phyloP scores from a whole-genome alignment of 1,140 invertebrate genomes.

The Frieseomelitta varia region DNA sequence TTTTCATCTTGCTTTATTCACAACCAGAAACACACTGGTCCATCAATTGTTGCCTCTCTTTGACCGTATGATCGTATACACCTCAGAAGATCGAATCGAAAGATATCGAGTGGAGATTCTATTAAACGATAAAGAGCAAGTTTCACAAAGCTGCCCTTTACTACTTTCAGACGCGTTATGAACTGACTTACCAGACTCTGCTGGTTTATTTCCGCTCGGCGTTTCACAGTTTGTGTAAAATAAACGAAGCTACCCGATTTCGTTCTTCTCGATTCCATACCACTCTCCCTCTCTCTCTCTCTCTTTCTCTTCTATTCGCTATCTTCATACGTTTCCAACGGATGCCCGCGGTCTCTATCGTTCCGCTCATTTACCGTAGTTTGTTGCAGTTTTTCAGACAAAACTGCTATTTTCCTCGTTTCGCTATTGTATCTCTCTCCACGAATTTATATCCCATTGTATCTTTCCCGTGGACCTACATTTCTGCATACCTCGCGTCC shows the following conservation, averaged over 20 bases:
- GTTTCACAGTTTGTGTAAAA: background rate
- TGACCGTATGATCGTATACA: background rate
- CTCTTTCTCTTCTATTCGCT: background rate
- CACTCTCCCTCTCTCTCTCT: background rate
- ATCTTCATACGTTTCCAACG: constrained; percentile 3
- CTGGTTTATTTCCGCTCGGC: background rate
- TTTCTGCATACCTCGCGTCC: background rate
- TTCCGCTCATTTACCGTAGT: background rate
- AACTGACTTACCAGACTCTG: background rate
- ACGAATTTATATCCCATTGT: constrained; percentile 17
- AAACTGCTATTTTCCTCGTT: background rate
- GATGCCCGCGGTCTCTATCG: background rate
- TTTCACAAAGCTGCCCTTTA: background rate
- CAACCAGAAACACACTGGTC: background rate
- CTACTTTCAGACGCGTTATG: background rate
- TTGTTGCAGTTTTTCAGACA: background rate
- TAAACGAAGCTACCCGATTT: background rate
- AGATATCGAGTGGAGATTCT: background rate
- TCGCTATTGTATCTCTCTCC: background rate
- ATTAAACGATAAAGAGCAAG: background rate
- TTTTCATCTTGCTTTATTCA: background rate
- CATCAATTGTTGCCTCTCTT: background rate
- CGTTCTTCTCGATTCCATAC: no score
- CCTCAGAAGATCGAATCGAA: background rate
- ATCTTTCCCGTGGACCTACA: background rate